Conservation (phyloP, 2,113 vertebrate species). For the Puntigrus tetrazona region DNA sequence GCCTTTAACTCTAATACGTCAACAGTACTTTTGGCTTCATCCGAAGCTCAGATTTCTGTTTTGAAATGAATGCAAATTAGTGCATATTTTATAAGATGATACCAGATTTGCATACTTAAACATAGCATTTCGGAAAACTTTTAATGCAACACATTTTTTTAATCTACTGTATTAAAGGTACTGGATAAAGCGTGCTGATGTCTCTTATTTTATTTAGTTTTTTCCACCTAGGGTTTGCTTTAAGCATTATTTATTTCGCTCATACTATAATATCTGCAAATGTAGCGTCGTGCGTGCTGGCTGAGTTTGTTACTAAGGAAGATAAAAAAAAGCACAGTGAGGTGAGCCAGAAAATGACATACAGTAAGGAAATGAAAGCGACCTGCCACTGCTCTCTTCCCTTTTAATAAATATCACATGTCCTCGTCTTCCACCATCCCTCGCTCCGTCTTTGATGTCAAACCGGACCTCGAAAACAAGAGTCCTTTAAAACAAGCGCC, state of each 20-base stretch:
- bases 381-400: not conserved
- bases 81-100: not conserved
- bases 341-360: not conserved
- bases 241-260: not conserved
- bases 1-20: too few species aligned
- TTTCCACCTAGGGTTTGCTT: not conserved
- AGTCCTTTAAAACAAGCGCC: conserved; percentile 31
- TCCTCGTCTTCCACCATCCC: conserved; percentile 7
- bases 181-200: not conserved
- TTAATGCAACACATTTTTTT: not conserved
- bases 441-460: conserved; percentile 33
- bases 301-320: not conserved
- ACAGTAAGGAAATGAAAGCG: conserved; percentile 7
- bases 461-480: conserved; percentile 28
- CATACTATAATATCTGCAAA: not conserved
- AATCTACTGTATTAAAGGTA: not conserved
- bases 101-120: not conserved
- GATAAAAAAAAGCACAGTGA: not conserved
- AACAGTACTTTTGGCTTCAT: not conserved
- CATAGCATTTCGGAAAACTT: not conserved
- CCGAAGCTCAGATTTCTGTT: not conserved
- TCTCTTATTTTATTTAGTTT: not conserved
- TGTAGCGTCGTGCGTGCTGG: not conserved
- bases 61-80: not conserved
- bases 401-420: conserved; percentile 37